These are phyloP conservation scores for Cinclus mexicanus DNA, from an alignment of 2,113 vertebrate genomes.

Conservation along the genomic window DNA sequence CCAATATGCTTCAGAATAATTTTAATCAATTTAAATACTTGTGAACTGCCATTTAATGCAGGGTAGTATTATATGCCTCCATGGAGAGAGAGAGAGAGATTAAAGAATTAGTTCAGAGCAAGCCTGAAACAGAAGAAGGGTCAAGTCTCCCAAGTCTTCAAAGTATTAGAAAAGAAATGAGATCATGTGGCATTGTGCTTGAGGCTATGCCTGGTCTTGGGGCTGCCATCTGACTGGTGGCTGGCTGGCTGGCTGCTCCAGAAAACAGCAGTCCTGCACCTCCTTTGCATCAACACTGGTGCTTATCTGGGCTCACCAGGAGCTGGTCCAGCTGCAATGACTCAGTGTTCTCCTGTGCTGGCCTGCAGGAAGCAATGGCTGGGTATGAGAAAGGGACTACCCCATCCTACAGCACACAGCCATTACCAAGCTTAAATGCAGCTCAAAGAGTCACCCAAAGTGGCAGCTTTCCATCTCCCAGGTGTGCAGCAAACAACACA, in stretches of 20 bases:
- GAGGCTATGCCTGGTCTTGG: background rate
- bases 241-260: background rate
- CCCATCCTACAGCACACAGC: background rate
- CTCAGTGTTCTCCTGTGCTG: background rate
- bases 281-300: slow-evolving; percentile 3
- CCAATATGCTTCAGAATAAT: background rate
- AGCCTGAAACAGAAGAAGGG: background rate
- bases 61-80: background rate
- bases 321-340: slow-evolving; percentile 1
- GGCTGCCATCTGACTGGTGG: background rate
- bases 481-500: background rate
- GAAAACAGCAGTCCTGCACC: background rate
- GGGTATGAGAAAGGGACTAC: background rate
- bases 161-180: background rate
- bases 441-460: background rate
- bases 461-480: background rate
- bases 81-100: background rate
- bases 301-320: background rate
- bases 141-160: background rate
- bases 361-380: background rate
- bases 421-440: background rate
- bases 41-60: background rate
- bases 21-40: background rate
- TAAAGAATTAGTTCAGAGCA: background rate
- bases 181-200: background rate